Evolutionary conservation across 2,797 vertebrate species (phyloP).

Genomic region (Mico argentatus): DNA sequence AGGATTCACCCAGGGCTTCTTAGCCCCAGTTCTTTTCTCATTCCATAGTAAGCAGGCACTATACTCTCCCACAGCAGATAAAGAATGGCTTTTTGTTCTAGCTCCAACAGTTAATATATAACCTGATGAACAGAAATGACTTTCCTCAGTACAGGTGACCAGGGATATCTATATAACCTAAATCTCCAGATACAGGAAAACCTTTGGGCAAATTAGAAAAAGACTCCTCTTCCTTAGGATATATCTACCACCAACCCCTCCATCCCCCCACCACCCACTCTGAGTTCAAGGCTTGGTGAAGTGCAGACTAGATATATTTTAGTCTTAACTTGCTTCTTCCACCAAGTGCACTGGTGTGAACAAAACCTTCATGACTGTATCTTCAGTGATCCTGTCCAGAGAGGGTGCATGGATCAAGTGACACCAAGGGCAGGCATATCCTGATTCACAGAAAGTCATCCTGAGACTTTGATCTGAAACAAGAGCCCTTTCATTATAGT

Average conservation of each 20-base stretch:
- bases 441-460: background rate
- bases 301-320: background rate
- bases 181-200: background rate
- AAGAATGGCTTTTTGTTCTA: background rate
- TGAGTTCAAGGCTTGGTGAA: background rate
- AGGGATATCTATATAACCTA: background rate
- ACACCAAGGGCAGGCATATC: background rate
- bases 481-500: background rate
- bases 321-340: background rate
- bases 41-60: background rate
- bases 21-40: background rate
- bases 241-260: background rate
- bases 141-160: background rate
- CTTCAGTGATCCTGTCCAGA: background rate
- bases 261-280: too few relatives aligned
- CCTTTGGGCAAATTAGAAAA: background rate
- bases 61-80: background rate
- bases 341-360: background rate
- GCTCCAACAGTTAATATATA: background rate
- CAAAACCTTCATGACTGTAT: accelerated
- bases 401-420: background rate
- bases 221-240: background rate
- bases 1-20: background rate
- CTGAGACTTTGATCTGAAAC: background rate
- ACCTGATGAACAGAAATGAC: background rate